These are phyloP conservation scores for Cyclophora punctaria DNA, from an alignment of 2,888 invertebrate genomes.

Conservation along the genomic window DNA sequence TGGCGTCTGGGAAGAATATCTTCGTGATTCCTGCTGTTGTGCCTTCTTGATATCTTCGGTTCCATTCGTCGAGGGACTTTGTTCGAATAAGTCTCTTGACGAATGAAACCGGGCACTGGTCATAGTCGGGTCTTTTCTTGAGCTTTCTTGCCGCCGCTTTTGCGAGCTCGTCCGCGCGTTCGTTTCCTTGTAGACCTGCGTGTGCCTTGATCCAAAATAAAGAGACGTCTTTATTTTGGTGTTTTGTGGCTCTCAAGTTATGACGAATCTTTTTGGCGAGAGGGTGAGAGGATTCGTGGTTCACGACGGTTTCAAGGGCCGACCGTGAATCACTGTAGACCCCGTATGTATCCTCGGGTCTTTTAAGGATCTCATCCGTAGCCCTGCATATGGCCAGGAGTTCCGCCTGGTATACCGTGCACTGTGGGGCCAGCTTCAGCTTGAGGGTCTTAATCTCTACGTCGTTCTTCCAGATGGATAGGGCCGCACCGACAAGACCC, in stretches of 20 bases:
- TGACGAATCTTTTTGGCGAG: conserved; percentile 3
- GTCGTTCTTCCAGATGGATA: conserved; percentile 12
- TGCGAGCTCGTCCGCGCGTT: conserved; percentile 13
- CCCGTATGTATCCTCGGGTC: not conserved
- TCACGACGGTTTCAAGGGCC: conserved; percentile 2
- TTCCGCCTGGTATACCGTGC: conserved; percentile 19
- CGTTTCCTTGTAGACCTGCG: conserved; percentile 11
- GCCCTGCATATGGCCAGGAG: conserved; percentile 9
- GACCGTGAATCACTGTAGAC: conserved; percentile 11
- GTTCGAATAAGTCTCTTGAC: conserved; percentile 6
- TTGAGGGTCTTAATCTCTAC: conserved; percentile 2
- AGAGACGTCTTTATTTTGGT: not conserved
- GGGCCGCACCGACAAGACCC: conserved; percentile 14
- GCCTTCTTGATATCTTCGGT: not conserved
- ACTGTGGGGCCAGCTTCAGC: not conserved
- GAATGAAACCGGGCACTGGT: conserved; percentile 7
- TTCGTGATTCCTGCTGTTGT: not conserved
- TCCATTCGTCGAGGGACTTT: conserved; percentile 8
- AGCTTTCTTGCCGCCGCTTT: conserved; percentile 3
- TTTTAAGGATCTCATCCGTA: not conserved
- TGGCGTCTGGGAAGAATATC: too few species aligned
- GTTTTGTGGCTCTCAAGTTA: not conserved
- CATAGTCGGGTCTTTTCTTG: conserved; percentile 1
- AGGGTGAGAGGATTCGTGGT: conserved; percentile 3
- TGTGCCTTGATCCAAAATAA: conserved; percentile 17